Evolutionary conservation across 2,797 vertebrate genomes (phyloP).

Genomic region (Gastrophryne carolinensis): DNA sequence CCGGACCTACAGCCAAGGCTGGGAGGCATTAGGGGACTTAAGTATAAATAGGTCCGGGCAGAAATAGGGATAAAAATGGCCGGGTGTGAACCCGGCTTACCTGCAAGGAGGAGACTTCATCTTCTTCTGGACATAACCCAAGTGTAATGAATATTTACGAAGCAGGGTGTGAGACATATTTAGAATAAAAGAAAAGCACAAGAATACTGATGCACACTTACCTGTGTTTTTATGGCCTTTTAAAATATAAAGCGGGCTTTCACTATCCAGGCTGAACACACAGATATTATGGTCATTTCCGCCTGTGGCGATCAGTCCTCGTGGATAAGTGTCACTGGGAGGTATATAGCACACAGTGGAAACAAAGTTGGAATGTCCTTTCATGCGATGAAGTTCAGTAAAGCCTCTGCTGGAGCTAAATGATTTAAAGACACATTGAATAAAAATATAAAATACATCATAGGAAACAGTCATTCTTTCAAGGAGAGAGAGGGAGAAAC

Average conservation of each 20-base stretch:
- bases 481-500: background rate
- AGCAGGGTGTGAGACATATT: no score
- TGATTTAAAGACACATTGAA: background rate
- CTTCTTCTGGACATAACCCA: no score
- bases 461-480: no score
- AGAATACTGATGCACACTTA: slow-evolving; percentile 55
- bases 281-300: slow-evolving; percentile 95
- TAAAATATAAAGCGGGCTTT: slow-evolving; percentile 83
- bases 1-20: no score
- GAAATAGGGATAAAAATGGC: no score
- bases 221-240: slow-evolving; percentile 94
- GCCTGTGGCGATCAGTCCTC: slow-evolving; percentile 90
- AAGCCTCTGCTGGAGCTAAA: slow-evolving; percentile 84
- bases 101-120: no score
- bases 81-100: no score
- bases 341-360: slow-evolving; percentile 92
- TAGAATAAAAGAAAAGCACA: background rate
- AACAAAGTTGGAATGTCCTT: slow-evolving; percentile 92
- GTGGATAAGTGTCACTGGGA: slow-evolving; percentile 86
- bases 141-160: no score
- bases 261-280: slow-evolving; percentile 83
- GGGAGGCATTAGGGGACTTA: no score
- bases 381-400: slow-evolving; percentile 90
- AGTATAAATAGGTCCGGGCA: no score
- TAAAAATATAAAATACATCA: background rate